Percentiles rank a stretch among this genome's conserved stretches.
Conservation (phyloP, 1,140 invertebrate species). For the Orchestia grillus region DNA sequence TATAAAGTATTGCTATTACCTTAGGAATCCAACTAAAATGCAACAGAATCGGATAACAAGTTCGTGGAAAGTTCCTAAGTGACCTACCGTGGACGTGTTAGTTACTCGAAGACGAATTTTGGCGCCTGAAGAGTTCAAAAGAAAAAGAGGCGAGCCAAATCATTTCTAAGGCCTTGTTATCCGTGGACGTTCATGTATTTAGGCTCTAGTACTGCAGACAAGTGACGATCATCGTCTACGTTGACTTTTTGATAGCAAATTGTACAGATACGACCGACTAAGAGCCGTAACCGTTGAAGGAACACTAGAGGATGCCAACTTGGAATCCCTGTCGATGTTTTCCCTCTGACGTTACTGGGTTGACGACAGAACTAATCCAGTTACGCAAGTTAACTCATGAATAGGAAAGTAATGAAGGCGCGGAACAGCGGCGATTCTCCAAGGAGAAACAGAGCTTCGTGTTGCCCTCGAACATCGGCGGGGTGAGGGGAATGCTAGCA, state of each 20-base stretch:
- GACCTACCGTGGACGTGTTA: background rate
- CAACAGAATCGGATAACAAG: background rate
- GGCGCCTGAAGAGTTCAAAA: background rate
- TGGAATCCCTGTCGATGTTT: constrained; percentile 40
- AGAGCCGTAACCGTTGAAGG: background rate
- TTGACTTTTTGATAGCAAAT: background rate
- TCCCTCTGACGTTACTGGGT: background rate
- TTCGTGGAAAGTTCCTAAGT: background rate
- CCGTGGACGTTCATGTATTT: background rate
- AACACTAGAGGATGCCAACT: constrained; percentile 3
- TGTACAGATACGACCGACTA: background rate
- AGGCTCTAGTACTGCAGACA: background rate
- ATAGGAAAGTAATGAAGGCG: constrained; percentile 47
- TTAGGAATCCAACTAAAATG: background rate
- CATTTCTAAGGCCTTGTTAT: background rate
- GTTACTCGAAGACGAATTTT: background rate
- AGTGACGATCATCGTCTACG: background rate
- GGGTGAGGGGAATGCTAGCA: background rate
- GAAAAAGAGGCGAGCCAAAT: background rate
- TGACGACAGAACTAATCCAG: constrained; percentile 50
- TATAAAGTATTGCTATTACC: background rate
- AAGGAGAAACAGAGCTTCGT: constrained; percentile 23
- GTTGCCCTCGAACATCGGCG: background rate
- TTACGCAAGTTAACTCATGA: constrained; percentile 54
- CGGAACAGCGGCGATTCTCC: constrained; percentile 15